Base-by-base conservation (phyloP, 2,113 vertebrate species). In the Eubucco bourcierii region DNA sequence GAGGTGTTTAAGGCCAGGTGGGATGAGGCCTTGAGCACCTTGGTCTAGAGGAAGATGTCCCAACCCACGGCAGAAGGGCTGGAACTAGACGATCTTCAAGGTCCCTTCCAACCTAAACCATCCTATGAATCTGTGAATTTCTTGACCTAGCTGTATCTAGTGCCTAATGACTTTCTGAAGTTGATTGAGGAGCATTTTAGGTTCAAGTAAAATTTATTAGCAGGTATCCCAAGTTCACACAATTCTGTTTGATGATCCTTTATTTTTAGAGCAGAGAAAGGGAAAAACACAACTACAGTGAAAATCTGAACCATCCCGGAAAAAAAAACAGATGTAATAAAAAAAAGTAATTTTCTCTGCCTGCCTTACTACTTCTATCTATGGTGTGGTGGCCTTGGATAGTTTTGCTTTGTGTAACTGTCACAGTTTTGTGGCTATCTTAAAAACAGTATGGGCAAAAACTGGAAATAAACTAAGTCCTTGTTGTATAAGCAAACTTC, bases 281-380 rank as follows among this genome's bases (percentile, higher is more conserved):
- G 41, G 60, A 95, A 44, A 78, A 88, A 56, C 56, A 74, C 65
- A 84, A 61, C 82, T 90, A 80, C 10, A 88, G n/a, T n/a, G 23
- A 76, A 55, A 78, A 78, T 10, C 39, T 90, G 75, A 89, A 60
- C 70, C 65, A 84, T 37, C 23, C 70, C 82, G 68, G 27, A 55
- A 28, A 29, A 23, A 63, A 60, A 79, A 84, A 66, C 5, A 44
- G 46, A 20, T 84, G 15, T 77, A 84, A 74, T 81, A 58, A 66
- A 81, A 66, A 94, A 83, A 91, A 78, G 37, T 80, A 63, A 60
- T 90, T 87, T 93, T 78, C 56, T 81, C 56, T 39, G 31, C 46
- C 50, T 73, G 75, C 52, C 19, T 77, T 84, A 61, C 17, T 76
- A 56, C 78, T 84, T 84, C 25, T 34, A 16, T 84, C 55, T 87